These are phyloP conservation scores for Leptinotarsa tumamoca DNA, from an alignment of 2,888 invertebrate species.

Conservation along the genomic window DNA sequence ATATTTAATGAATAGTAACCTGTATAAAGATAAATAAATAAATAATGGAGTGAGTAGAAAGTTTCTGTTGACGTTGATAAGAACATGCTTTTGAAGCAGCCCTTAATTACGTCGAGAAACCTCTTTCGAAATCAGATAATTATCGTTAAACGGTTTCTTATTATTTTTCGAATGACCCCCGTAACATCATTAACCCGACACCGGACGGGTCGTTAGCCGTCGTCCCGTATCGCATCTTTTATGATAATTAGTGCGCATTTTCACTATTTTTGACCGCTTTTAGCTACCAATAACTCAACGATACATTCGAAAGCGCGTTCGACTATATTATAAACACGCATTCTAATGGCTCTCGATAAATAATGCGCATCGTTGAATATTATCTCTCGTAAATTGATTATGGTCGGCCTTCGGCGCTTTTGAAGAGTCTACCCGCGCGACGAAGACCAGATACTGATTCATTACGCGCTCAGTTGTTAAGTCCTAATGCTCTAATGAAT, in stretches of 20 bases:
- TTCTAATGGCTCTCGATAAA: slow-evolving; percentile 19
- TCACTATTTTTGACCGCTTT: slow-evolving; percentile 21
- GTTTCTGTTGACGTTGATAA: no score
- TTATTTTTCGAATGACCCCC: background rate
- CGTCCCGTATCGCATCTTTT: slow-evolving; percentile 7
- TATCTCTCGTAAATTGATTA: slow-evolving; percentile 21
- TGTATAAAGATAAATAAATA: no score
- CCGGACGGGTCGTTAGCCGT: background rate
- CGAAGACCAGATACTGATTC: background rate
- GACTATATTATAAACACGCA: slow-evolving; percentile 20
- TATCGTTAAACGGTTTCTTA: background rate
- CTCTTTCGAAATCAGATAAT: background rate
- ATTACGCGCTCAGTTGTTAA: slow-evolving; percentile 2
- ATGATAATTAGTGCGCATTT: slow-evolving; percentile 21
- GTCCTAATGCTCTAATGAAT: background rate
- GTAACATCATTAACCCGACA: slow-evolving; percentile 12
- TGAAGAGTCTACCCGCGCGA: background rate
- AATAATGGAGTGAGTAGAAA: no score
- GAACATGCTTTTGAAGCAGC: no score
- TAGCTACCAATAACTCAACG: slow-evolving; percentile 19
- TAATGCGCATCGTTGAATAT: slow-evolving; percentile 20
- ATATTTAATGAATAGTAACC: no score
- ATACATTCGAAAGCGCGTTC: slow-evolving; percentile 18
- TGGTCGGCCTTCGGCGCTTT: slow-evolving; percentile 8
- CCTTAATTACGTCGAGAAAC: background rate